phyloP scores from a whole-genome alignment of 2,888 invertebrate species.

The Zonitis immaculata region DNA sequence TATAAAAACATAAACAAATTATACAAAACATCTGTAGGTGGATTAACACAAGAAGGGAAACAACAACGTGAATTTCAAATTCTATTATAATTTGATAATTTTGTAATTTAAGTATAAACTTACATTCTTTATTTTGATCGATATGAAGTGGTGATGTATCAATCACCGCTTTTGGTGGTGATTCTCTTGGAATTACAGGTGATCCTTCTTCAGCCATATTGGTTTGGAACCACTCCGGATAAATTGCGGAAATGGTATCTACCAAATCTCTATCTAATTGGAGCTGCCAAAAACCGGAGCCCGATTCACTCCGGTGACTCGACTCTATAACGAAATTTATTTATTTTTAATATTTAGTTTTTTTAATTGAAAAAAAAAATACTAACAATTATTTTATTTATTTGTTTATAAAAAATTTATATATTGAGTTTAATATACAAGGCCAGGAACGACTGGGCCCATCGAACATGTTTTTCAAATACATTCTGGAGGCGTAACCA shows the following conservation, averaged over 20 bases:
- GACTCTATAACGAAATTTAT: constrained; percentile 59
- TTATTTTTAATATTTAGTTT: neutral
- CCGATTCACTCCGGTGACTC: constrained; percentile 55
- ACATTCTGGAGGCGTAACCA: constrained; percentile 35
- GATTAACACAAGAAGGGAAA: constrained; percentile 4
- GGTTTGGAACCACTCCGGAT: constrained; percentile 88
- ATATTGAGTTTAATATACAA: constrained; percentile 20
- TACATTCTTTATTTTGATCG: constrained; percentile 98
- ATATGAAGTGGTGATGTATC: constrained; percentile 93
- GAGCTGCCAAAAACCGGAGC: constrained; percentile 85
- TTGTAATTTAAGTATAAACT: constrained; percentile 46
- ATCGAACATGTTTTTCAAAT: constrained; percentile 23
- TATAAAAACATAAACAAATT: constrained; percentile 18
- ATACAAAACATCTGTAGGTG: constrained; percentile 10
- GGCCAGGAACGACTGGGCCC: constrained; percentile 25
- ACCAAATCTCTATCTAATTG: constrained; percentile 89
- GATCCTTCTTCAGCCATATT: constrained; percentile 43
- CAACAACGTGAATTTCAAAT: neutral
- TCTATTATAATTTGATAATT: neutral
- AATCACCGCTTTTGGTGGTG: constrained; percentile 87
- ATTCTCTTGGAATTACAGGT: constrained; percentile 51
- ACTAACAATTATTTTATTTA: neutral
- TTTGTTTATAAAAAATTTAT: constrained; percentile 3
- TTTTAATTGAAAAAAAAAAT: neutral
- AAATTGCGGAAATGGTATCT: constrained; percentile 86